Conservation (phyloP, 1,140 invertebrate species). For the Pteromalus puparum region DNA sequence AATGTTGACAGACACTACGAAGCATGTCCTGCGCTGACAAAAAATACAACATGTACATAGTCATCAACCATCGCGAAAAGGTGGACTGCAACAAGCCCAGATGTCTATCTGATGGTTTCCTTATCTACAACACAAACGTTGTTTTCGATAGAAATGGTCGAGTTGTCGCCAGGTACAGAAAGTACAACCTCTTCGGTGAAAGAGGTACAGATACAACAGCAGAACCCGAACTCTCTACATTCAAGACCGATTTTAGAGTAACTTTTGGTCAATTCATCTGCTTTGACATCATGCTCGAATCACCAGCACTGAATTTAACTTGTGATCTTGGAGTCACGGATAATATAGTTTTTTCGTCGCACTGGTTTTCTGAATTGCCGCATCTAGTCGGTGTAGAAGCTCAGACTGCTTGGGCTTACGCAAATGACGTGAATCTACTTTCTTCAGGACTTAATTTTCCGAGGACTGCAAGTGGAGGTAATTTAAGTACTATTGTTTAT, state of each 20-base stretch:
- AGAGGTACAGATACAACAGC: constrained; percentile 73
- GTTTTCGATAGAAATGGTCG: constrained; percentile 81
- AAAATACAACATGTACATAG: constrained; percentile 77
- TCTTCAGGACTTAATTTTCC: constrained; percentile 76
- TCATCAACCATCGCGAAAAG: constrained; percentile 84
- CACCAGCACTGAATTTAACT: constrained; percentile 78
- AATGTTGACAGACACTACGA: constrained; percentile 65
- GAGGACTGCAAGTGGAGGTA: constrained; percentile 67
- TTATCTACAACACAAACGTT: constrained; percentile 85
- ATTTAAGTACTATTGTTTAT: too few relatives aligned
- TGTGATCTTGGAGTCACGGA: constrained; percentile 78
- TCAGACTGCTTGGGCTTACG: constrained; percentile 77
- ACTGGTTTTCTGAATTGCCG: constrained; percentile 85
- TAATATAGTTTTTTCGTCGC: constrained; percentile 83
- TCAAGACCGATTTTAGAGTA: constrained; percentile 88
- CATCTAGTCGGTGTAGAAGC: constrained; percentile 79
- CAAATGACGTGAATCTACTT: constrained; percentile 78
- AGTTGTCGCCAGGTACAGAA: constrained; percentile 83
- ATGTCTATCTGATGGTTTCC: constrained; percentile 67
- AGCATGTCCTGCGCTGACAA: constrained; percentile 78
- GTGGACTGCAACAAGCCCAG: constrained; percentile 71
- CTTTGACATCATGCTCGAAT: constrained; percentile 84
- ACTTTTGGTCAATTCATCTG: constrained; percentile 87
- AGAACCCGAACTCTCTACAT: constrained; percentile 72
- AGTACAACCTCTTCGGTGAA: constrained; percentile 83